Percentiles rank a stretch among this genome's conserved stretches.
Evolutionary conservation across 2,113 vertebrate species (phyloP).

Genomic region (Gambusia affinis): DNA sequence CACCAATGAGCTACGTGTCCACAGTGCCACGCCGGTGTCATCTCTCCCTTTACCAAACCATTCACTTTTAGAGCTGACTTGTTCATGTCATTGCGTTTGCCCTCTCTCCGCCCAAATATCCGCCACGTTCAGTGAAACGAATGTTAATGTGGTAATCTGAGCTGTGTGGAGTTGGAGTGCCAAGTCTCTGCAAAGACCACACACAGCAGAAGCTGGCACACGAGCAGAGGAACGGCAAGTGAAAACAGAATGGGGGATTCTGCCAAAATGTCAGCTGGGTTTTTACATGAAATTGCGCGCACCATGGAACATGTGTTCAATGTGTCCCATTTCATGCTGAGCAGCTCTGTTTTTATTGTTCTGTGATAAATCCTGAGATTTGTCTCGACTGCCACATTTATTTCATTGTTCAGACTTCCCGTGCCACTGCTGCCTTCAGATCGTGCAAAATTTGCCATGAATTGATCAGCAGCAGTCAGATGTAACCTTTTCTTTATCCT

Average conservation of each 20-base stretch:
- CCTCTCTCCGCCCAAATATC: conserved; percentile 50
- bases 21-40: conserved; percentile 31
- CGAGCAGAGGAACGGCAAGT: conserved; percentile 69
- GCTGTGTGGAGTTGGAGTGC: conserved; percentile 64
- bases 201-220: conserved; percentile 78
- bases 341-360: conserved; percentile 75
- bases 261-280: conserved; percentile 81
- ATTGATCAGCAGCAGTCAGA: conserved; percentile 72
- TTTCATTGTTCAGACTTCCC: conserved; percentile 50
- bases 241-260: conserved; percentile 69
- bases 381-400: conserved; percentile 72
- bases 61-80: conserved; percentile 60
- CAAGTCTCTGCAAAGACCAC: conserved; percentile 79
- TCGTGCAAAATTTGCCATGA: conserved; percentile 43
- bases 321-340: conserved; percentile 73
- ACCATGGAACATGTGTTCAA: conserved; percentile 75
- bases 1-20: conserved; percentile 40
- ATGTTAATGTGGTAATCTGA: conserved; percentile 70
- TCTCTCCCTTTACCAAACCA: conserved; percentile 56
- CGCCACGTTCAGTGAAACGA: conserved; percentile 41
- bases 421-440: conserved; percentile 39
- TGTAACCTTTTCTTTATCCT: conserved; percentile 52
- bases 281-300: conserved; percentile 76
- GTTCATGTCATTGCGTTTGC: conserved; percentile 37
- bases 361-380: conserved; percentile 75